A percentile compares a stretch with the other conserved stretches of the same genome.
These are phyloP conservation scores for Neuroscelio doddi DNA, from an alignment of 2,888 invertebrate species.

Conservation along the genomic window DNA sequence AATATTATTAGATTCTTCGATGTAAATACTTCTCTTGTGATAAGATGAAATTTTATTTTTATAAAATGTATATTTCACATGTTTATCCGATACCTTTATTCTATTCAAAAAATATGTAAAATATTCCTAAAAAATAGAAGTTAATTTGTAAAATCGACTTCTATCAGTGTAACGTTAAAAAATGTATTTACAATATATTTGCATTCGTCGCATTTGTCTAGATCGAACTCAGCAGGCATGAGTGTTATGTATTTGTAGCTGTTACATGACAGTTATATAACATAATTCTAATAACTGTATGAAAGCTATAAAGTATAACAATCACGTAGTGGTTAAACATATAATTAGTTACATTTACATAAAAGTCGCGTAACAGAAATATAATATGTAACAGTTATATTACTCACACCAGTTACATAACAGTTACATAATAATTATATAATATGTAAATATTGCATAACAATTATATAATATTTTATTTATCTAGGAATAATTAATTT, in stretches of 20 bases:
- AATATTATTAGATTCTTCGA: no score
- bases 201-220: constrained; percentile 42
- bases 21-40: no score
- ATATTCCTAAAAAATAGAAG: constrained; percentile 41
- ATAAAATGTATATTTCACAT: constrained; percentile 16
- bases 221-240: constrained; percentile 43
- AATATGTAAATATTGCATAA: constrained; percentile 38
- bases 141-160: constrained; percentile 43
- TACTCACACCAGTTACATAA: constrained; percentile 37
- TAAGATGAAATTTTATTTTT: no score
- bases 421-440: constrained; percentile 34
- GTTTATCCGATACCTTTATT: constrained; percentile 40
- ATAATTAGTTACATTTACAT: constrained; percentile 33
- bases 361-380: constrained; percentile 13
- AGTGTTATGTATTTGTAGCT: constrained; percentile 32
- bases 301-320: constrained; percentile 42
- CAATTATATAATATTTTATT: constrained; percentile 29
- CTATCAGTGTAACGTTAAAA: constrained; percentile 36
- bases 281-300: constrained; percentile 30
- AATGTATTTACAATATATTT: constrained; percentile 43
- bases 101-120: constrained; percentile 42
- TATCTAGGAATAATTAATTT: neutral
- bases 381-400: constrained; percentile 30
- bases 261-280: constrained; percentile 41
- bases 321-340: constrained; percentile 28